Evolutionary conservation across 2,888 invertebrate genomes (phyloP).

Genomic region (Drosophila monieri): DNA sequence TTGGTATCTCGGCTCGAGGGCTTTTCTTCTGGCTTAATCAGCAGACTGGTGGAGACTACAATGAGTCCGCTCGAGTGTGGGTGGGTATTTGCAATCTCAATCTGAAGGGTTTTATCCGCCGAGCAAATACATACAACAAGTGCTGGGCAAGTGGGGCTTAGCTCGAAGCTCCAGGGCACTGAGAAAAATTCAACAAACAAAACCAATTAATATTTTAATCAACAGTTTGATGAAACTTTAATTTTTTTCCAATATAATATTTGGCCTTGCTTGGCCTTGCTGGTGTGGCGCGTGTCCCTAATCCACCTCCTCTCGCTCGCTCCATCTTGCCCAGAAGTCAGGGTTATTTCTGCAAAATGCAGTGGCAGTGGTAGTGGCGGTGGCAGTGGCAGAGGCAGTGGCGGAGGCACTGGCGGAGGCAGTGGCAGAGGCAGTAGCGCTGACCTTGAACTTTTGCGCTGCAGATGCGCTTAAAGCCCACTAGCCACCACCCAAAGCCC

Average conservation of each 20-base stretch:
- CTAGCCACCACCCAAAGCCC: background rate
- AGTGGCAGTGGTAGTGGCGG: background rate
- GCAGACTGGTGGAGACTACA: slow-evolving; percentile 46
- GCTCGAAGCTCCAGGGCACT: background rate
- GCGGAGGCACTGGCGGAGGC: no score
- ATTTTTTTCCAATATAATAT: background rate
- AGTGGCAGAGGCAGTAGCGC: slow-evolving; percentile 11
- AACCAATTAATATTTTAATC: background rate
- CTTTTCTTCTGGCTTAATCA: slow-evolving; percentile 54
- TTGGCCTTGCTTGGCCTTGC: no score
- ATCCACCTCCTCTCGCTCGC: slow-evolving; percentile 37
- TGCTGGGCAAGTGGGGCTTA: slow-evolving; percentile 24
- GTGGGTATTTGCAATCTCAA: slow-evolving; percentile 40
- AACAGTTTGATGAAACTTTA: background rate
- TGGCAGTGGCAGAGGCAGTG: no score
- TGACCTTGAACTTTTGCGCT: slow-evolving; percentile 72
- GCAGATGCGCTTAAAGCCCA: slow-evolving; percentile 42
- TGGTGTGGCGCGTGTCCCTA: slow-evolving; percentile 39
- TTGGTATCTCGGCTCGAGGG: slow-evolving; percentile 39
- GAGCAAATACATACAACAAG: slow-evolving; percentile 38
- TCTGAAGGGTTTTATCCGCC: slow-evolving; percentile 33
- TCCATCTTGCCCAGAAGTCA: slow-evolving; percentile 43
- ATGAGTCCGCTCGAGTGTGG: background rate
- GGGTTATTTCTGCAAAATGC: slow-evolving; percentile 55
- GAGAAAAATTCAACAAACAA: background rate